These are phyloP conservation scores for Dolichomitus sp. DNA, from an alignment of 2,888 invertebrate species.

Conservation along the genomic window DNA sequence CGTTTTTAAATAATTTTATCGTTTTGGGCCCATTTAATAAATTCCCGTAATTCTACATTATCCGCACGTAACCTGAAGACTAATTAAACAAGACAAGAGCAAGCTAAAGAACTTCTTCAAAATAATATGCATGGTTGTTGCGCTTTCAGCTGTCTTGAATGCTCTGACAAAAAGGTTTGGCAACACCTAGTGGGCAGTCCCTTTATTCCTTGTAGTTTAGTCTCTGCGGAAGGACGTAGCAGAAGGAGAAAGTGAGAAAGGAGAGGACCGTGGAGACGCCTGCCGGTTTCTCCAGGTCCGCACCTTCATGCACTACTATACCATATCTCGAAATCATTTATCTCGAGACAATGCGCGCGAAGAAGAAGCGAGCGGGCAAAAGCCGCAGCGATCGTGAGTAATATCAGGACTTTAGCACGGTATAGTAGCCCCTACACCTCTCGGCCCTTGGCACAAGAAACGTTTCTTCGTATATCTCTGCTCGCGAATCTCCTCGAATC, in stretches of 20 bases:
- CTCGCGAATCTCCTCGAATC: slow-evolving; percentile 67
- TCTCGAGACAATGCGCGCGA: slow-evolving; percentile 66
- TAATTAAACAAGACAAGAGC: neutral
- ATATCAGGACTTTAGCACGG: slow-evolving; percentile 70
- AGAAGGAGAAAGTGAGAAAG: slow-evolving; percentile 42
- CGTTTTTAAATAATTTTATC: no score
- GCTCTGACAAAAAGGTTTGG: neutral
- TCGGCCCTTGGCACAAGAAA: slow-evolving; percentile 56
- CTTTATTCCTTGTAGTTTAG: slow-evolving; percentile 13
- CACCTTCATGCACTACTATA: slow-evolving; percentile 59
- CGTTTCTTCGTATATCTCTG: slow-evolving; percentile 64
- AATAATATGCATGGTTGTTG: neutral
- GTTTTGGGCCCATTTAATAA: no score
- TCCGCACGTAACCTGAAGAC: neutral
- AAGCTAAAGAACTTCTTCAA: neutral
- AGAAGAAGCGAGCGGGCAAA: slow-evolving; percentile 60
- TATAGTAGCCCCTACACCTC: slow-evolving; percentile 37
- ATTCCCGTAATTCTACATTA: neutral
- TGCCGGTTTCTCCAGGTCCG: slow-evolving; percentile 49
- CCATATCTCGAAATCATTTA: slow-evolving; percentile 68
- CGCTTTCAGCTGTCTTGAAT: neutral
- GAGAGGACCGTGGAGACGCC: slow-evolving; percentile 18
- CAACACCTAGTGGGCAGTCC: neutral
- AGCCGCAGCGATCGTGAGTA: slow-evolving; percentile 73
- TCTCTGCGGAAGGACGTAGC: neutral